A percentile compares a stretch with the other conserved stretches of the same genome.
phyloP scores from a whole-genome alignment of 2,113 vertebrate genomes.

The Sphyrna mokarran region DNA sequence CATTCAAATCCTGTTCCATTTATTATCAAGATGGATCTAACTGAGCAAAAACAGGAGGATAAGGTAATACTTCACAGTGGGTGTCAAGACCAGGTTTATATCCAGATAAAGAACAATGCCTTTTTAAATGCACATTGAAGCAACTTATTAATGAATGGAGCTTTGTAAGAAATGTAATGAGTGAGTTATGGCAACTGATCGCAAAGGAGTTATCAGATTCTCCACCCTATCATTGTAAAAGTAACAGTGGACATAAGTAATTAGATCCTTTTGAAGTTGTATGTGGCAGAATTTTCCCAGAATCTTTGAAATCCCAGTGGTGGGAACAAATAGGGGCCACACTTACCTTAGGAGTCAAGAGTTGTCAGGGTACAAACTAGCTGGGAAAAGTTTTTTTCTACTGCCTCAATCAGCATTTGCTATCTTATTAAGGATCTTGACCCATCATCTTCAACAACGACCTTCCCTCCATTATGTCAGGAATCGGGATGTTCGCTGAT shows the following conservation, averaged over 20 bases:
- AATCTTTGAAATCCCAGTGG: not conserved
- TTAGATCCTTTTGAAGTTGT: not conserved
- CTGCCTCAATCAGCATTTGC: not conserved
- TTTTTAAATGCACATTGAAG: not conserved
- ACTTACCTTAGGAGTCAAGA: not conserved
- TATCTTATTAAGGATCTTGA: not conserved
- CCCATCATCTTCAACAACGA: not conserved
- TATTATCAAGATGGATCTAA: not conserved
- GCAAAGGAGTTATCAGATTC: not conserved
- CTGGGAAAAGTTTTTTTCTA: not conserved
- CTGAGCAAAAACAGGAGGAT: not conserved
- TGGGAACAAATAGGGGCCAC: not conserved
- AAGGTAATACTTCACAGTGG: not conserved
- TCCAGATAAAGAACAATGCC: not conserved
- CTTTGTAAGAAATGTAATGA: not conserved
- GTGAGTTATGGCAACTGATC: not conserved
- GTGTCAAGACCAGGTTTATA: not conserved
- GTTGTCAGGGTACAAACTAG: not conserved
- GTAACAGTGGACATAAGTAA: not conserved
- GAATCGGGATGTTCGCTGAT: not conserved
- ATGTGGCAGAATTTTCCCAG: not conserved
- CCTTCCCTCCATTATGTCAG: not conserved
- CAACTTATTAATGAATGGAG: not conserved
- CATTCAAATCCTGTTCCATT: not conserved
- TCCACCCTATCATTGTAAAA: not conserved